Conservation (phyloP, 2,888 invertebrate genomes). For the Mechanitis mazaeus region DNA sequence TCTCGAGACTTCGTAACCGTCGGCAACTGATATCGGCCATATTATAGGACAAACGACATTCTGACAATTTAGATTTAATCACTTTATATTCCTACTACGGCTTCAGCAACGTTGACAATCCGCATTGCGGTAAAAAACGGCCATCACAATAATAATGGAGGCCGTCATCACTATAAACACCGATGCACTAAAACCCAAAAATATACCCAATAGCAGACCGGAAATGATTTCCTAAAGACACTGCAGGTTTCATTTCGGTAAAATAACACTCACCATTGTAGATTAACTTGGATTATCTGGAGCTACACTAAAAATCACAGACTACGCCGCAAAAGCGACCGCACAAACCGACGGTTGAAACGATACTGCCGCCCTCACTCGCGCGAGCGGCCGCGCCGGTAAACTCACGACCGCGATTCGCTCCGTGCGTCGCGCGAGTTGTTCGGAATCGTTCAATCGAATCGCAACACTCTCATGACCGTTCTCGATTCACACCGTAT, state of each 20-base stretch:
- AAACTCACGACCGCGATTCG: slow-evolving; percentile 70
- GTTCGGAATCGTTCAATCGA: slow-evolving; percentile 69
- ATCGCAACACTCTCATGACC: slow-evolving; percentile 67
- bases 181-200: slow-evolving; percentile 66
- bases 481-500: slow-evolving; percentile 51
- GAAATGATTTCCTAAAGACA: slow-evolving; percentile 53
- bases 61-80: slow-evolving; percentile 29
- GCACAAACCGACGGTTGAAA: slow-evolving; percentile 74
- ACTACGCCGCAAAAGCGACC: slow-evolving; percentile 76
- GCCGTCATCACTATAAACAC: slow-evolving; percentile 75
- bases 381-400: slow-evolving; percentile 71
- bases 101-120: slow-evolving; percentile 50
- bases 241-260: slow-evolving; percentile 57
- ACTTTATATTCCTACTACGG: slow-evolving; percentile 36
- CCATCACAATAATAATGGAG: slow-evolving; percentile 76
- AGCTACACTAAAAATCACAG: slow-evolving; percentile 78
- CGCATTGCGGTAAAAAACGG: slow-evolving; percentile 77
- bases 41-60: slow-evolving; percentile 33
- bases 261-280: slow-evolving; percentile 77
- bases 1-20: slow-evolving; percentile 48
- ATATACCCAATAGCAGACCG: slow-evolving; percentile 55
- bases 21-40: slow-evolving; percentile 32
- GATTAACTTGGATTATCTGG: slow-evolving; percentile 78
- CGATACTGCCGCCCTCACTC: slow-evolving; percentile 78
- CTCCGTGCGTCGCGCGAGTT: slow-evolving; percentile 65